Percentiles rank a stretch among this genome's conserved stretches.
Conservation (phyloP, 2,113 vertebrate genomes). For the Podarcis muralis region DNA sequence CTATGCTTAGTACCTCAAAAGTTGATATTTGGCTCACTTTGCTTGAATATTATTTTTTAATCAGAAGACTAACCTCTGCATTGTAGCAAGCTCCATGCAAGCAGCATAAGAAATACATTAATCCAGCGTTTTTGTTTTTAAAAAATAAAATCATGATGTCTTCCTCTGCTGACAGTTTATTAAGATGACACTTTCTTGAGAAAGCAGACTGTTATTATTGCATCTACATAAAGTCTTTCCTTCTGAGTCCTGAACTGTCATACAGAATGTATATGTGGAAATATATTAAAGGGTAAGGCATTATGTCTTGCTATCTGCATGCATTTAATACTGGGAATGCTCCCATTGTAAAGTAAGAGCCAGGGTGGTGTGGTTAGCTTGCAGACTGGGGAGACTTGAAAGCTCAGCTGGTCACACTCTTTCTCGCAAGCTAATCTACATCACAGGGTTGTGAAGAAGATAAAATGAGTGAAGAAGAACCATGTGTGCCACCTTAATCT, state of each 20-base stretch:
- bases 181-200: constrained; percentile 27
- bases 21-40: constrained; percentile 21
- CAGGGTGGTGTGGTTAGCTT: not conserved
- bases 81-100: constrained; percentile 19
- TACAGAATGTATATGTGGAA: constrained; percentile 1
- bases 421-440: too few relatives aligned
- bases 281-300: constrained; percentile 5
- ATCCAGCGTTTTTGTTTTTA: not conserved
- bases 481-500: too few relatives aligned
- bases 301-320: not conserved
- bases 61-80: constrained; percentile 35
- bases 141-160: not conserved
- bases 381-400: too few relatives aligned
- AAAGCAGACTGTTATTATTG: not conserved
- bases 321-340: constrained; percentile 45
- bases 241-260: not conserved
- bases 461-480: too few relatives aligned
- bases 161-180: not conserved
- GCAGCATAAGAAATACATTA: constrained; percentile 31
- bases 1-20: constrained; percentile 27
- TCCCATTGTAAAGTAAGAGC: constrained; percentile 2
- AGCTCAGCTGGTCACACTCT: too few relatives aligned
- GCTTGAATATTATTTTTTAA: constrained; percentile 37
- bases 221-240: constrained; percentile 3
- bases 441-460: too few relatives aligned